Conservation (phyloP, 2,113 vertebrate species). For the Tachysurus vachellii region DNA sequence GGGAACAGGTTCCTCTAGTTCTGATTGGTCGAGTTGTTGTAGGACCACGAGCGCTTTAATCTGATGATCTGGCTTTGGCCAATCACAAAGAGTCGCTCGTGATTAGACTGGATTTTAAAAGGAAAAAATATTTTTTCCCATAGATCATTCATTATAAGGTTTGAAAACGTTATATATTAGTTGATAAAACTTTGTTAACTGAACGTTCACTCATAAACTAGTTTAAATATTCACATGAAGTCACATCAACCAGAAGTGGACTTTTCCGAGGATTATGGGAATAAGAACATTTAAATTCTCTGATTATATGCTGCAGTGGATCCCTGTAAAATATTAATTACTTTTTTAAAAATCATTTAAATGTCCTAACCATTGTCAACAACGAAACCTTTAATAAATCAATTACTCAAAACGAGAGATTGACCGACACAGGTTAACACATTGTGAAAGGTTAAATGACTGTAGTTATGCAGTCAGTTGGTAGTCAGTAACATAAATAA, state of each 20-base stretch:
- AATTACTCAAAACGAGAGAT: too few relatives aligned
- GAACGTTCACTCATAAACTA: neutral
- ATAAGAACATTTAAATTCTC: too few relatives aligned
- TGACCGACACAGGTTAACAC: too few relatives aligned
- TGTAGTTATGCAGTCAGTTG: neutral
- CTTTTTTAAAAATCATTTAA: neutral
- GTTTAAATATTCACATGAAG: neutral
- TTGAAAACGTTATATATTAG: neutral
- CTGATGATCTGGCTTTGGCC: conserved; percentile 58
- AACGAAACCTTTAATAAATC: neutral
- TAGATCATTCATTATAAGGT: neutral
- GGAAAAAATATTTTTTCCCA: neutral
- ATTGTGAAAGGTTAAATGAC: too few relatives aligned
- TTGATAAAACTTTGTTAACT: neutral
- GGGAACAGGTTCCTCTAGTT: neutral
- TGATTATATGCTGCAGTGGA: neutral
- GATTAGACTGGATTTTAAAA: neutral
- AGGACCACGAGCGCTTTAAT: conserved; percentile 40
- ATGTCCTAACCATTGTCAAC: neutral
- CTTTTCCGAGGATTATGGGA: neutral
- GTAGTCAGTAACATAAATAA: neutral
- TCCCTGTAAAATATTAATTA: neutral
- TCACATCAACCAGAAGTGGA: neutral
- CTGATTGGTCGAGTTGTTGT: conserved; percentile 67
- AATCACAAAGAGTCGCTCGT: neutral